Evolutionary conservation across 2,797 vertebrate species (phyloP).

Genomic region (Intellagama lesueurii): DNA sequence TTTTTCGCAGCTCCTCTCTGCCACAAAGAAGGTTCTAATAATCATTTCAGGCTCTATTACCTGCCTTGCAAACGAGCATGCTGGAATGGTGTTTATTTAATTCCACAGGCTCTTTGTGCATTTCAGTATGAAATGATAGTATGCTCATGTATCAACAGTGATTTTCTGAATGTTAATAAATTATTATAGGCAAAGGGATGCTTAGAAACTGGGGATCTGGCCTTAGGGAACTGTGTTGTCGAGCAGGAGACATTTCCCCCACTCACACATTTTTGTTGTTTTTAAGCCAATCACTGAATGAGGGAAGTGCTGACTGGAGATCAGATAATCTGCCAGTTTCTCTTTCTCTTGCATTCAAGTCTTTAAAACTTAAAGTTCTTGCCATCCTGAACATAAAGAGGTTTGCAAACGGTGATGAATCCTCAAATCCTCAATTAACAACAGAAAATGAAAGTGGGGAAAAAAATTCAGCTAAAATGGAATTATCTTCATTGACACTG

Average conservation of each 20-base stretch:
- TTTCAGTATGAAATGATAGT: constrained; percentile 36
- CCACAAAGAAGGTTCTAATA: constrained; percentile 49
- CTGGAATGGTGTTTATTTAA: constrained; percentile 49
- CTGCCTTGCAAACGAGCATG: constrained; percentile 56
- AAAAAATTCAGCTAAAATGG: too few species aligned
- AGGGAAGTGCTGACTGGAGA: background rate
- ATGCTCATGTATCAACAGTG: constrained; percentile 1
- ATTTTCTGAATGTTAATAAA: constrained; percentile 33
- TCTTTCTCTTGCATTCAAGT: background rate
- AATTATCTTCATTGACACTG: too few species aligned
- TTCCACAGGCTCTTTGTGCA: constrained; percentile 33
- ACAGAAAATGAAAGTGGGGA: too few species aligned
- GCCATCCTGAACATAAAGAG: background rate
- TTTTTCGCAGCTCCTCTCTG: constrained; percentile 11
- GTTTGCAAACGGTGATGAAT: too few species aligned
- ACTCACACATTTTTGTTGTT: background rate
- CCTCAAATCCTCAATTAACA: too few species aligned
- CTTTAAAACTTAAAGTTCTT: background rate
- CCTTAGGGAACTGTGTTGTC: background rate
- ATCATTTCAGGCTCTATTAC: constrained; percentile 49
- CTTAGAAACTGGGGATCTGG: background rate
- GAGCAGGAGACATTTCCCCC: background rate
- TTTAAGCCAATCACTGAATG: background rate
- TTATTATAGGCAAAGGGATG: constrained; percentile 20
- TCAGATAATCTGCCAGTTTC: background rate